Conservation (phyloP, 2,113 vertebrate species). For the Microtus pennsylvanicus region DNA sequence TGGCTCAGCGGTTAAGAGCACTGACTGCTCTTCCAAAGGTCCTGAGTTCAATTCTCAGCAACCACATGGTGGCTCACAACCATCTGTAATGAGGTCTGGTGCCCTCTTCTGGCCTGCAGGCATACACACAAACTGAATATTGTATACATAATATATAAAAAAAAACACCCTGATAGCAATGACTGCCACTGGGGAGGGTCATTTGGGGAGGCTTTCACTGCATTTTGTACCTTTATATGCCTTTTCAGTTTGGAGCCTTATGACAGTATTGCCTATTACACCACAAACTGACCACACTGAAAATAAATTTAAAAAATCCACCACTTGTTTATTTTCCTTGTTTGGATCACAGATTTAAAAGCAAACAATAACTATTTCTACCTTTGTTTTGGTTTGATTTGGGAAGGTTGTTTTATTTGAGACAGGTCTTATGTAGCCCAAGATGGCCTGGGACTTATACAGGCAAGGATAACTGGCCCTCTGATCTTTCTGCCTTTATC, state of each 20-base stretch:
- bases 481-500: neutral
- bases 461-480: neutral
- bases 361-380: neutral
- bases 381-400: neutral
- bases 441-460: neutral
- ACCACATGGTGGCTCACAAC: no score
- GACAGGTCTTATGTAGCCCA: neutral
- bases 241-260: slow-evolving; percentile 14
- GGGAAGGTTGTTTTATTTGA: neutral
- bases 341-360: slow-evolving; percentile 27
- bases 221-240: neutral
- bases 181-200: neutral
- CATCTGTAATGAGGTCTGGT: no score
- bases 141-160: no score
- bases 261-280: neutral
- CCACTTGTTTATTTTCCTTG: slow-evolving; percentile 11
- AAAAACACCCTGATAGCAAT: neutral
- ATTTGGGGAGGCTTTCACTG: neutral
- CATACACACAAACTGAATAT: no score
- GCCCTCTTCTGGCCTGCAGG: no score
- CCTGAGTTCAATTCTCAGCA: no score
- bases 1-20: no score
- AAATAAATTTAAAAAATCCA: neutral
- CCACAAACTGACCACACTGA: neutral
- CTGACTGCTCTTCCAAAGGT: no score